Conservation (phyloP, 2,797 vertebrate genomes). For the Poeciliopsis gracilis region DNA sequence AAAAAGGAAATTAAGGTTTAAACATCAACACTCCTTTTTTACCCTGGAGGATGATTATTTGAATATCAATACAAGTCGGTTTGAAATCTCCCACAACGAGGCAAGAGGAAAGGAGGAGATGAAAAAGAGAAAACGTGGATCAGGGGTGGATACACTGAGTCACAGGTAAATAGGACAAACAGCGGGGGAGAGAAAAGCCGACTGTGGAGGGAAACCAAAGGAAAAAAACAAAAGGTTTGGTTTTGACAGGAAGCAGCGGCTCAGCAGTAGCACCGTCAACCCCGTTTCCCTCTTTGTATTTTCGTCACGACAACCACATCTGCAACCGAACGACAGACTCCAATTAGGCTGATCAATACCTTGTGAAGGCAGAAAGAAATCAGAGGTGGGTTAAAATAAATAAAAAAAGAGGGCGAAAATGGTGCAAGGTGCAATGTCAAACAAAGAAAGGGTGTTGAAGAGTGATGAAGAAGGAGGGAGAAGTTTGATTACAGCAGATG, state of each 20-base stretch:
- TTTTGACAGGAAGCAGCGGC: slow-evolving; percentile 36
- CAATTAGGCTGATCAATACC: slow-evolving; percentile 68
- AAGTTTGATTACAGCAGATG: slow-evolving; percentile 56
- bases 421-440: slow-evolving; percentile 28
- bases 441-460: slow-evolving; percentile 9
- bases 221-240: slow-evolving; percentile 18
- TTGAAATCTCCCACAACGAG: slow-evolving; percentile 29
- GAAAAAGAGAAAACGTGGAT: slow-evolving; percentile 16
- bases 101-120: slow-evolving; percentile 6
- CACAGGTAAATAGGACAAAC: slow-evolving; percentile 52
- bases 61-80: slow-evolving; percentile 56
- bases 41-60: slow-evolving; percentile 43
- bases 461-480: slow-evolving; percentile 26
- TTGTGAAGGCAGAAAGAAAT: slow-evolving; percentile 5
- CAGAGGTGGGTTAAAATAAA: background rate
- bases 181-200: slow-evolving; percentile 17
- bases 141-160: slow-evolving; percentile 31
- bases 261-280: slow-evolving; percentile 47
- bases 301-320: slow-evolving; percentile 50
- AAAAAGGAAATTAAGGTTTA: slow-evolving; percentile 54
- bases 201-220: background rate
- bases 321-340: slow-evolving; percentile 69
- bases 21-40: slow-evolving; percentile 41
- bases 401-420: background rate
- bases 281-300: slow-evolving; percentile 14